Evolutionary conservation across 2,113 vertebrate species (phyloP).

Genomic region (Pipra filicauda): DNA sequence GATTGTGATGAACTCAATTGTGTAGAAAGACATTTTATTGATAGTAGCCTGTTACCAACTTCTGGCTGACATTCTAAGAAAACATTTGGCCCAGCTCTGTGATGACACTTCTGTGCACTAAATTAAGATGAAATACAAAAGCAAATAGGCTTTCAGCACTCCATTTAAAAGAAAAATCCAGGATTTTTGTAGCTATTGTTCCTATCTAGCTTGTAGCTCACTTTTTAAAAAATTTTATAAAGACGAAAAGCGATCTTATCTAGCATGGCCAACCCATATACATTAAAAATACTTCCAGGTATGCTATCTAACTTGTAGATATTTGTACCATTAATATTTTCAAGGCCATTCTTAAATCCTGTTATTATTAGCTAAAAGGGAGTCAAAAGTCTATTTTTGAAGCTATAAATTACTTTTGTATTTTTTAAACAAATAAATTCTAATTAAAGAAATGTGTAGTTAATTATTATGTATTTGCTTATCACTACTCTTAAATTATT

Average conservation of each 20-base stretch:
- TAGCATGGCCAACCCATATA: not conserved
- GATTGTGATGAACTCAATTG: not conserved
- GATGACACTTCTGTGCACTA: not conserved
- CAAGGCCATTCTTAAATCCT: not conserved
- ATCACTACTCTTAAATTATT: not conserved
- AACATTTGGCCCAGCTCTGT: not conserved
- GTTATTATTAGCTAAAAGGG: not conserved
- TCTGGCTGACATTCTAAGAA: not conserved
- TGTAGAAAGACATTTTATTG: not conserved
- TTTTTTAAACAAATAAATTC: slow-evolving; percentile 20
- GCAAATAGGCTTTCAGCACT: not conserved
- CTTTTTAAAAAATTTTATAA: not conserved
- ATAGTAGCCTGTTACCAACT: not conserved
- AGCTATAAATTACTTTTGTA: not conserved
- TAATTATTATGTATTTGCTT: not conserved
- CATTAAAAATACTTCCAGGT: not conserved
- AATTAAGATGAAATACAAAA: not conserved
- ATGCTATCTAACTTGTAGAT: not conserved
- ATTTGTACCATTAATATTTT: not conserved
- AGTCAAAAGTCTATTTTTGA: slow-evolving; percentile 10
- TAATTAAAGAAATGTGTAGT: not conserved
- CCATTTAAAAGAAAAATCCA: not conserved
- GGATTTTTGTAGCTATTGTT: not conserved
- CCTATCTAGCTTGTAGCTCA: not conserved
- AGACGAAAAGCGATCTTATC: not conserved